Evolutionary conservation across 1,140 invertebrate species (phyloP), one percentile per base, ranked within the genome.

Genomic region (Phortica variegata): DNA sequence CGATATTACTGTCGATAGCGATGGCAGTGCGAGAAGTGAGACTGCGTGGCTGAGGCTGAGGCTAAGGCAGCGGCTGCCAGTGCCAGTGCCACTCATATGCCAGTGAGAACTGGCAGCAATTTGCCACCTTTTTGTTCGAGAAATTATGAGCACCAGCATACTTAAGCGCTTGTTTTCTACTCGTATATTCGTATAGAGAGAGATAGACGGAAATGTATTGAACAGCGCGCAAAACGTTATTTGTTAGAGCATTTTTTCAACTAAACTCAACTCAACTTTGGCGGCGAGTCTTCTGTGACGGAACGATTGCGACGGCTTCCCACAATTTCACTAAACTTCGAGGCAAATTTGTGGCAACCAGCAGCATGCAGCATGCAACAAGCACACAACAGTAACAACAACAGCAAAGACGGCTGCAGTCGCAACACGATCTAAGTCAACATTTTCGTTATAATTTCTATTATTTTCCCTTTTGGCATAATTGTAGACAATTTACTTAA

Each of bases 391-490:
- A n/a, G n/a, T n/a, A n/a, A n/a, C n/a, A 29, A 29, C 6, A 29
- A 29, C 6, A 29, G 12, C 12, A 34, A 34, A 34, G 16, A 10
- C 33, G 16, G 33, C 33, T 10, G 33, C 33, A 34, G 33, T 34
- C 16, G 33, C 3, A n/a, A 15, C 47, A 47, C 46, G 34, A 45
- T 56, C 51, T 54, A 66, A 66, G 60, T 63, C 63, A 66, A 66
- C 58, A 47, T 60, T 68, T 66, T 68, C 60, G 63, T 68, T 68
- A 68, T 68, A 68, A 68, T 68, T 68, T 68, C 63, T 68, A 68
- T 69, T 69, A 68, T 68, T 68, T 68, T 68, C 63, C 63, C 63
- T 68, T 68, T 68, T 68, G 63, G 63, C 63, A 68, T 68, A 68
- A 68, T 68, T 68, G 63, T 63, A 63, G 63, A 68, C 63, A 68